Conservation (phyloP, 2,113 vertebrate genomes). For the Ctenodactylus gundi region DNA sequence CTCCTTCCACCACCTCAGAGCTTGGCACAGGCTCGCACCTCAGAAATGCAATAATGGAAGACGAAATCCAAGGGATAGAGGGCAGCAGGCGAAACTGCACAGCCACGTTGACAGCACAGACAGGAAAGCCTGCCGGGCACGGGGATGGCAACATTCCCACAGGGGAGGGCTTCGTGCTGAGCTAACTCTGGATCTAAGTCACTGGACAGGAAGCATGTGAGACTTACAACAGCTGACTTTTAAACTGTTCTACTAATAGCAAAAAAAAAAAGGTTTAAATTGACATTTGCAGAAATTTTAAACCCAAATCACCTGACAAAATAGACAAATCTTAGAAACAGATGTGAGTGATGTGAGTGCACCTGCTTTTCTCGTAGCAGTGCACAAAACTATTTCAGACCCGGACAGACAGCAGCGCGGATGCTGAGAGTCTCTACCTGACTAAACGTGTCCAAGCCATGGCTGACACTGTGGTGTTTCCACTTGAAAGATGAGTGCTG, state of each 20-base stretch:
- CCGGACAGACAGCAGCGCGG: constrained; percentile 46
- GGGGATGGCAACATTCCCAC: neutral
- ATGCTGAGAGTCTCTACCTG: constrained; percentile 30
- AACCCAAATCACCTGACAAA: constrained; percentile 73
- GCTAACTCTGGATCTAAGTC: constrained; percentile 38
- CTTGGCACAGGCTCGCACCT: neutral
- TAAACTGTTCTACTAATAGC: constrained; percentile 63
- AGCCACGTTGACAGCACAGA: neutral
- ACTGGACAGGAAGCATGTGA: constrained; percentile 22
- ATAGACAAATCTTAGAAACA: constrained; percentile 71
- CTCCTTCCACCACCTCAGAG: neutral
- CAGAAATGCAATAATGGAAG: constrained; percentile 32
- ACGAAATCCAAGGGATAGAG: neutral
- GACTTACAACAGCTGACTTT: constrained; percentile 35
- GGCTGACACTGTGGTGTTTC: neutral
- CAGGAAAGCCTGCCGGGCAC: neutral
- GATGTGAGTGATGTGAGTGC: constrained; percentile 56
- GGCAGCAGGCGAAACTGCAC: constrained; percentile 36
- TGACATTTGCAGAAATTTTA: constrained; percentile 67
- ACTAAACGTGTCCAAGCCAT: constrained; percentile 47
- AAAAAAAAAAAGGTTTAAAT: constrained; percentile 65
- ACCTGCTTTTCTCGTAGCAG: constrained; percentile 67
- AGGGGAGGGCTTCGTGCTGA: neutral
- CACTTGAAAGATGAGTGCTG: constrained; percentile 7
- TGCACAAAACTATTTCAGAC: constrained; percentile 68